Evolutionary conservation across 2,113 vertebrate genomes (phyloP).

Genomic region (Danio rerio): DNA sequence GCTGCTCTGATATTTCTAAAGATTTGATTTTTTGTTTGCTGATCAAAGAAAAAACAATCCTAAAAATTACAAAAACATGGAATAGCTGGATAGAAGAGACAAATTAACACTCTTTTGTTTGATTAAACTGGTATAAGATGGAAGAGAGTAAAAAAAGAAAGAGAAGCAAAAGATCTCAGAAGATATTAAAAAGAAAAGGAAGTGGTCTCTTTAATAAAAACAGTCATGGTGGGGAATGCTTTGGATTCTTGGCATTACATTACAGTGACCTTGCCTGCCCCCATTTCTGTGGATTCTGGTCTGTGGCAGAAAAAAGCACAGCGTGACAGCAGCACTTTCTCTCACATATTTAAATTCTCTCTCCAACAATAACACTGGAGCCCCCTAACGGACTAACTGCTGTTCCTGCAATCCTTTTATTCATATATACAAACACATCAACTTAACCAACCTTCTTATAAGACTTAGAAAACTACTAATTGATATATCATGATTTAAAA

Average conservation of each 20-base stretch:
- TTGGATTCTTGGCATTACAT: constrained; percentile 43
- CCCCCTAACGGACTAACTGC: constrained; percentile 44
- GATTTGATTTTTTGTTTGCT: background rate
- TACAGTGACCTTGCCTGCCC: constrained; percentile 24
- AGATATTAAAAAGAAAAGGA: constrained; percentile 27
- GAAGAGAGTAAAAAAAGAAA: background rate
- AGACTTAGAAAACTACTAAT: background rate
- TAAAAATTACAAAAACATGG: background rate
- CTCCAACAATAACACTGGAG: constrained; percentile 58
- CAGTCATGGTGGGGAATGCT: constrained; percentile 38
- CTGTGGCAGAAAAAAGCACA: constrained; percentile 36
- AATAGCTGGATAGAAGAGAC: background rate
- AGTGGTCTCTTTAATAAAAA: constrained; percentile 18
- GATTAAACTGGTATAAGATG: constrained; percentile 1
- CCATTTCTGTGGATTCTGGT: constrained; percentile 18
- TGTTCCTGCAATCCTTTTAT: constrained; percentile 38
- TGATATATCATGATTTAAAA: background rate
- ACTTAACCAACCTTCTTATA: background rate
- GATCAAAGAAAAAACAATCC: background rate
- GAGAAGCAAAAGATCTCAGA: background rate
- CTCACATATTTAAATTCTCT: constrained; percentile 53
- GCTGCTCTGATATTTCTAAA: background rate
- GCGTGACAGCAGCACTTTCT: constrained; percentile 37
- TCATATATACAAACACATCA: background rate
- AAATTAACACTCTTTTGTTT: background rate